These are phyloP conservation scores for Anabas testudineus DNA, from an alignment of 2,797 vertebrate genomes.

Conservation along the genomic window DNA sequence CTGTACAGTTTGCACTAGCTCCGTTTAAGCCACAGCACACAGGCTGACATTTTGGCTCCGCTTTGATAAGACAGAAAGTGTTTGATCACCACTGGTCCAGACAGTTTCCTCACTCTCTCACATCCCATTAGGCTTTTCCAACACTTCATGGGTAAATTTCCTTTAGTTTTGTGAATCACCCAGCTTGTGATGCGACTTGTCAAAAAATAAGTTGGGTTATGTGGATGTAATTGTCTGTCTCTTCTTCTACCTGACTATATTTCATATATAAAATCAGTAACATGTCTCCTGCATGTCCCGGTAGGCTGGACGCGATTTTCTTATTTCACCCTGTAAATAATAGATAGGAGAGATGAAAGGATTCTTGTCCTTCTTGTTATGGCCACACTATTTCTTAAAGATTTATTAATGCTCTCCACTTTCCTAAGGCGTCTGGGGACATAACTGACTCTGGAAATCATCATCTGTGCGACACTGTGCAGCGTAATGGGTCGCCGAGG, in stretches of 20 bases:
- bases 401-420: background rate
- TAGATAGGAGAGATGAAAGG: background rate
- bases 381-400: background rate
- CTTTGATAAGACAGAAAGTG: background rate
- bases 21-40: background rate
- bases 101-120: background rate
- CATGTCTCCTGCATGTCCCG: background rate
- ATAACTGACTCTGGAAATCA: conserved; percentile 36
- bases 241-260: too few relatives aligned
- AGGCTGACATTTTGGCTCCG: background rate
- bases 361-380: background rate
- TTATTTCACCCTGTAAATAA: background rate
- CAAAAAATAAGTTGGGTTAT: too few relatives aligned
- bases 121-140: background rate
- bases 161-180: background rate
- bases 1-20: background rate
- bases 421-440: conserved; percentile 1
- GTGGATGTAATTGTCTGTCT: background rate
- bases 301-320: background rate
- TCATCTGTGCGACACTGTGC: conserved; percentile 39
- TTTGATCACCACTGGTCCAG: background rate
- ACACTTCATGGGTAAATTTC: background rate
- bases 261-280: background rate
- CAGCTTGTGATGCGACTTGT: too few relatives aligned
- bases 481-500: conserved; percentile 10